Conservation (phyloP, 2,113 vertebrate species). For the Donacobius atricapilla region DNA sequence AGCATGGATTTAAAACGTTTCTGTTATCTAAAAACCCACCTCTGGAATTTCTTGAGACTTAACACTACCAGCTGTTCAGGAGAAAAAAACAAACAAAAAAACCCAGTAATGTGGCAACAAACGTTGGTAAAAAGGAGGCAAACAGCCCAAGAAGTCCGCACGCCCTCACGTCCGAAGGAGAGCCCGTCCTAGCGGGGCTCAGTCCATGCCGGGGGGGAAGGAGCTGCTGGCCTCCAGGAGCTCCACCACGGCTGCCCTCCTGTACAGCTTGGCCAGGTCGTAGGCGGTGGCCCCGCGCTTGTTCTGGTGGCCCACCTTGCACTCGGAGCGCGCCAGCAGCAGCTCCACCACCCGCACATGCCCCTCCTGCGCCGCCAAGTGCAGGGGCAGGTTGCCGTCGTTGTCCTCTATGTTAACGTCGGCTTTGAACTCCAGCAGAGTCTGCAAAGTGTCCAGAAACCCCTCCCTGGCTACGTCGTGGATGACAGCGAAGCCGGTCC, state of each 20-base stretch:
- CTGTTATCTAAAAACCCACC: constrained; percentile 7
- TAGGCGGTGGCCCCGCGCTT: constrained; percentile 74
- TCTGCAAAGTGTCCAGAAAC: constrained; percentile 83
- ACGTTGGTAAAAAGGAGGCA: not conserved
- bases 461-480: constrained; percentile 92
- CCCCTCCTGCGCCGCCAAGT: constrained; percentile 85
- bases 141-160: not conserved
- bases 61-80: not conserved
- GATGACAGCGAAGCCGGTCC: constrained; percentile 79
- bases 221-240: constrained; percentile 65
- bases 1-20: constrained; percentile 20
- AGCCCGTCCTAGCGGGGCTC: not conserved
- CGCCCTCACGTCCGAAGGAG: not conserved
- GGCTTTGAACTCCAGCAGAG: constrained; percentile 79
- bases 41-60: constrained; percentile 32
- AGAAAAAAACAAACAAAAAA: not conserved
- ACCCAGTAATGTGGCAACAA: not conserved
- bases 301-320: constrained; percentile 74
- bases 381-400: constrained; percentile 85
- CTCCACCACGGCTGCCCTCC: constrained; percentile 56
- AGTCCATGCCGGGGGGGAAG: not conserved
- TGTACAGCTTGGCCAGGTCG: constrained; percentile 76
- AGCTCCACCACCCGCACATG: constrained; percentile 78
- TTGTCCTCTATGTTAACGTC: constrained; percentile 82
- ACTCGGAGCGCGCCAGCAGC: constrained; percentile 70